Percentiles rank a stretch among this genome's conserved stretches.
phyloP scores from a whole-genome alignment of 2,797 vertebrate genomes.

The Apogon hyalosoma region DNA sequence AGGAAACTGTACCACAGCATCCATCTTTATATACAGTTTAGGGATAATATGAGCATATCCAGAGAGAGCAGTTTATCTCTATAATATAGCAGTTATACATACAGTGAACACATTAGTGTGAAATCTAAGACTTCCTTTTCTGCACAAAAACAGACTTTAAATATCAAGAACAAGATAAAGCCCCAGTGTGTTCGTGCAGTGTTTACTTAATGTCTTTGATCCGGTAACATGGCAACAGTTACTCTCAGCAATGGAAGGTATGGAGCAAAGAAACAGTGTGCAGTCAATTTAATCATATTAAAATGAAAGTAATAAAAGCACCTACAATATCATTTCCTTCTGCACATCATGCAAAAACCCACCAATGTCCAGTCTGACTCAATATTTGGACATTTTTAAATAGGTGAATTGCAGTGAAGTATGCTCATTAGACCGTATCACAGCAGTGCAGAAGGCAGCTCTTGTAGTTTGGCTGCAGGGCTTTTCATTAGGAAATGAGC shows the following conservation, averaged over 20 bases:
- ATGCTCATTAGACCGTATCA: slow-evolving; percentile 9
- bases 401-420: not conserved
- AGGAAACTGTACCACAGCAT: too few relatives aligned
- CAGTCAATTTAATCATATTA: slow-evolving; percentile 45
- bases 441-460: slow-evolving; percentile 11
- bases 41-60: too few relatives aligned
- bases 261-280: slow-evolving; percentile 37
- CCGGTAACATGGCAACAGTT: slow-evolving; percentile 63
- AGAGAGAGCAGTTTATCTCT: too few relatives aligned
- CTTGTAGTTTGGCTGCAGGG: slow-evolving; percentile 13
- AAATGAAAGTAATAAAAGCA: slow-evolving; percentile 6
- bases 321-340: slow-evolving; percentile 39
- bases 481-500: slow-evolving; percentile 38
- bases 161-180: too few relatives aligned
- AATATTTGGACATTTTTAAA: slow-evolving; percentile 25
- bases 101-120: not conserved
- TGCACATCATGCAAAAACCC: slow-evolving; percentile 18
- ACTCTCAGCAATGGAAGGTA: slow-evolving; percentile 39
- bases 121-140: slow-evolving; percentile 14
- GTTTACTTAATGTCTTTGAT: slow-evolving; percentile 21
- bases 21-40: too few relatives aligned
- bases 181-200: slow-evolving; percentile 26
- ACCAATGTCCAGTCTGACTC: slow-evolving; percentile 34
- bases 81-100: too few relatives aligned
- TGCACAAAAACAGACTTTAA: slow-evolving; percentile 4